Evolutionary conservation across 2,797 vertebrate genomes (phyloP), one percentile per base, ranked within the genome.

Genomic region (Myotis vivesi): DNA sequence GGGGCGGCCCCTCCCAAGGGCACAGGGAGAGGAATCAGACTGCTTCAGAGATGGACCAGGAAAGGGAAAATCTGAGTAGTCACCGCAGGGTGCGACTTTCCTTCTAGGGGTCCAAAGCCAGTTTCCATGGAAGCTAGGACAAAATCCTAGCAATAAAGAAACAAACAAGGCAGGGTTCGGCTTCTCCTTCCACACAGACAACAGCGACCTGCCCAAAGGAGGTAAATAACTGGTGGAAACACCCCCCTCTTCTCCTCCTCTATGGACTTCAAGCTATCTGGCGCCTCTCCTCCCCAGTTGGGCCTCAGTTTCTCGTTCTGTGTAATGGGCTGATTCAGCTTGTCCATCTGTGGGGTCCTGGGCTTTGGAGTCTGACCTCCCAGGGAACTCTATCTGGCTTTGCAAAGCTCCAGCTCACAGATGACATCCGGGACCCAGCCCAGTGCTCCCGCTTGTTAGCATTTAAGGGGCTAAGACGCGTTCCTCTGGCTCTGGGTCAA

Each of bases 1-100:
- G 36, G 53, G 73, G 82, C 36, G 1, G 81, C 46, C n/a, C 38
- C 69, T 69, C 77, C 86, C 22, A 0, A 53, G 59, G 71, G 8
- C 46, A 46, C 72, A 22, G 64, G 64, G 57, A 92, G 71, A 80
- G 62, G 55, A 62, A n/a, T 20, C 62, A 72, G 92, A 80, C 0
- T 0, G 79, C 51, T 92, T 85, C 62, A 73, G 87, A 85, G 87
- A 75, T 59, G 95, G 86, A 88, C 57, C 8, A 25, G 33, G 55
- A 44, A 41, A 25, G 93, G 97, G 96, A 97, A 97, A 97, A 94
- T 95, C 69, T 95, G 95, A 97, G 92, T 71, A 73, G 85, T 91
- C 87, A 57, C 92, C 28, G 5, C 75, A 91, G 72, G 92, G 90
- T 95, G 82, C 44, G 28, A 94, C 92, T 92, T 95, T 92, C 92